Percentiles rank a stretch among this genome's conserved stretches.
phyloP scores from a whole-genome alignment of 2,113 vertebrate genomes.

The Crotalus tigris region DNA sequence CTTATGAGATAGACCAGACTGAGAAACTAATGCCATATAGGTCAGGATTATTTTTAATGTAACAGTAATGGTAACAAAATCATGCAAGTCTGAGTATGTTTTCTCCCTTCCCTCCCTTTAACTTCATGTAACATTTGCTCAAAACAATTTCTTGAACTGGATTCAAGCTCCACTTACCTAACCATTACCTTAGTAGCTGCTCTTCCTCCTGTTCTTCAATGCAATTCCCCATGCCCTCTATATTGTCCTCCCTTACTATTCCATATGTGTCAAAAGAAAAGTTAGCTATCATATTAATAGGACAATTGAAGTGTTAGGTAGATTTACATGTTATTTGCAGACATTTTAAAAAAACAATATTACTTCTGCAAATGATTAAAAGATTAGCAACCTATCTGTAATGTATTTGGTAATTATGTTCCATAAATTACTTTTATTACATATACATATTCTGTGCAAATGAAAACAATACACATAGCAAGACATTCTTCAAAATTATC shows the following conservation, averaged over 20 bases:
- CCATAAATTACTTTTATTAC: constrained; percentile 57
- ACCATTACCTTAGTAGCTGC: background rate
- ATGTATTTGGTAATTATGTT: constrained; percentile 67
- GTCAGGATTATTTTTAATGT: background rate
- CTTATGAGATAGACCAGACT: background rate
- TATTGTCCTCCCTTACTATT: background rate
- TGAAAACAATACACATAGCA: constrained; percentile 6
- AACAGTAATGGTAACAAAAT: background rate
- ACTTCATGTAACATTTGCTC: background rate
- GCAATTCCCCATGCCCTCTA: background rate
- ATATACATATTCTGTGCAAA: constrained; percentile 24
- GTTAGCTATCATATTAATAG: constrained; percentile 64
- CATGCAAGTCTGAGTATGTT: background rate
- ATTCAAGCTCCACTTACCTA: background rate
- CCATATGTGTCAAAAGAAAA: constrained; percentile 41
- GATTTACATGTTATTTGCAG: constrained; percentile 67
- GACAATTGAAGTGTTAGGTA: constrained; percentile 75
- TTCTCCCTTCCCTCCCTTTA: background rate
- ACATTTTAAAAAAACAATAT: constrained; percentile 56
- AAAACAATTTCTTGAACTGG: background rate
- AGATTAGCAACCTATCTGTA: constrained; percentile 56
- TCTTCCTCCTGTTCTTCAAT: background rate
- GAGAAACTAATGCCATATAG: background rate
- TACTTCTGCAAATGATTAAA: constrained; percentile 67
- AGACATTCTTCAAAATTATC: constrained; percentile 59